phyloP scores from a whole-genome alignment of 2,113 vertebrate genomes.

The Clarias batrachus region DNA sequence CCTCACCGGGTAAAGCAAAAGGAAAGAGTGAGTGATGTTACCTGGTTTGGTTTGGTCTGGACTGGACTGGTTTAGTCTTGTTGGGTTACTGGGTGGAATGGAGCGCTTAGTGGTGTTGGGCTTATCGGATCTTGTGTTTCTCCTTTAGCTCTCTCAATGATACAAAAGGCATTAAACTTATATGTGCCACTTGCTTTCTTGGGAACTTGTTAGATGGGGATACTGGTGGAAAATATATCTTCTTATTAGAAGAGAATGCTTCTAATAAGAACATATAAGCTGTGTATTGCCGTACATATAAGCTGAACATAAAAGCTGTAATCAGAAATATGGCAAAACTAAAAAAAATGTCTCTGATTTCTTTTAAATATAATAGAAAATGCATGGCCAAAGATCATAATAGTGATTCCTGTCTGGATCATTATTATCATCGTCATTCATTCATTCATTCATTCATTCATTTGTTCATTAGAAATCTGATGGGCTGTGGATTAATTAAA shows the following conservation, averaged over 20 bases:
- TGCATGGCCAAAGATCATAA: background rate
- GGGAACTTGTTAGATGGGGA: background rate
- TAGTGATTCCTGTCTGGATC: background rate
- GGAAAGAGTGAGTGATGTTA: constrained; percentile 74
- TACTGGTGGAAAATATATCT: background rate
- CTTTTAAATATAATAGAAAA: background rate
- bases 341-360: background rate
- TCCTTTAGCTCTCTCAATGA: background rate
- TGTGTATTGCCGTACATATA: too few species aligned
- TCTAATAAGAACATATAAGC: background rate
- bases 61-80: background rate
- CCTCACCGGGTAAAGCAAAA: constrained; percentile 64
- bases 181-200: background rate
- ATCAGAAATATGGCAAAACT: background rate
- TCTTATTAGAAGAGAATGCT: too few species aligned
- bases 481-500: constrained; percentile 1
- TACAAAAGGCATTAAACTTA: background rate
- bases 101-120: background rate
- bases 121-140: constrained; percentile 20
- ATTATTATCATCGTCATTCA: background rate
- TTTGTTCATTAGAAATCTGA: background rate
- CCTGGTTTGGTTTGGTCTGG: constrained; percentile 31
- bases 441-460: too few species aligned
- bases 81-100: constrained; percentile 1
- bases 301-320: background rate